Conservation (phyloP, 1,140 invertebrate genomes). For the Pseudomyrmex cubaensis region DNA sequence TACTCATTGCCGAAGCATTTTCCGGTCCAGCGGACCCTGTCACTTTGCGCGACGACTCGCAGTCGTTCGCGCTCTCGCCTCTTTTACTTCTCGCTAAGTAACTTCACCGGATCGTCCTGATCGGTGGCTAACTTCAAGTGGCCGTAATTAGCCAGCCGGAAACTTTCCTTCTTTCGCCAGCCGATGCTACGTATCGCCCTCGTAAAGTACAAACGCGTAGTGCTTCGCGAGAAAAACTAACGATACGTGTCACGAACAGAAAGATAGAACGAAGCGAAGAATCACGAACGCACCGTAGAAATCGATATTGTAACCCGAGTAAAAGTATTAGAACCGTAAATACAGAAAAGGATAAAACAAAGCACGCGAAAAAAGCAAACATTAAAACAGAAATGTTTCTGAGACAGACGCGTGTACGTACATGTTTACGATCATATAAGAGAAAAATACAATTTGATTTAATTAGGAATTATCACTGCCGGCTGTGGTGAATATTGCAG, state of each 20-base stretch:
- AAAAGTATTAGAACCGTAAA: too few relatives aligned
- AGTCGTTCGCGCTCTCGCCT: slow-evolving; percentile 20
- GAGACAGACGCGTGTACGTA: neutral
- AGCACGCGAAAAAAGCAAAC: neutral
- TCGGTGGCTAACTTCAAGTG: slow-evolving; percentile 23
- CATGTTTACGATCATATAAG: neutral
- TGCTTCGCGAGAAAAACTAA: slow-evolving; percentile 31
- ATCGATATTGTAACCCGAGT: neutral
- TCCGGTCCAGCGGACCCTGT: slow-evolving; percentile 52
- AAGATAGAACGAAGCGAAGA: slow-evolving; percentile 11
- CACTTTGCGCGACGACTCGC: slow-evolving; percentile 54
- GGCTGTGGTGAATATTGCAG: neutral
- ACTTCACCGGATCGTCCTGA: slow-evolving; percentile 26
- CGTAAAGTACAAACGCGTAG: neutral
- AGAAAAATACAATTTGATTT: slow-evolving; percentile 16
- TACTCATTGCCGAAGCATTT: slow-evolving; percentile 41
- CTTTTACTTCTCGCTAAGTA: slow-evolving; percentile 37
- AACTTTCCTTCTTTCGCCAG: slow-evolving; percentile 6
- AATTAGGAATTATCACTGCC: slow-evolving; percentile 27
- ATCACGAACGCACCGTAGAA: slow-evolving; percentile 18
- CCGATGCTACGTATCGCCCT: neutral
- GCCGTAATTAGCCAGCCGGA: slow-evolving; percentile 31
- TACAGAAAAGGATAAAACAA: too few relatives aligned
- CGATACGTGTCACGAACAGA: slow-evolving; percentile 1
- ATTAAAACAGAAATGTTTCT: neutral